Evolutionary conservation across 2,888 invertebrate genomes (phyloP).

Genomic region (Ichneumon xanthorius): DNA sequence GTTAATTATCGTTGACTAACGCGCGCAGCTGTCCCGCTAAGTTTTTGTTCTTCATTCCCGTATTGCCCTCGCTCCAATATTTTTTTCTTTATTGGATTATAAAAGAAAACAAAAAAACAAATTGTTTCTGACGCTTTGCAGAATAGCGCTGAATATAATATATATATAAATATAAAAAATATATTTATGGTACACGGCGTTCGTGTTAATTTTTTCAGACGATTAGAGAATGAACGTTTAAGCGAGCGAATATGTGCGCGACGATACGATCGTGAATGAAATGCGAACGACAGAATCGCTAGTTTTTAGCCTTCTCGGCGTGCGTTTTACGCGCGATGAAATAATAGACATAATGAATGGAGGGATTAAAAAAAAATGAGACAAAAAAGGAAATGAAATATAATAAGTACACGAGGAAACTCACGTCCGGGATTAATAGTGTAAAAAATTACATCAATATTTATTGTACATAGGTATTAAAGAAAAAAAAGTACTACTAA

Average conservation of each 20-base stretch:
- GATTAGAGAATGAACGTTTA: conserved; percentile 65
- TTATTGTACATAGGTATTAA: conserved; percentile 85
- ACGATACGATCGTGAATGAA: conserved; percentile 37
- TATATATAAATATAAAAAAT: conserved; percentile 68
- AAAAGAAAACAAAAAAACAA: background rate
- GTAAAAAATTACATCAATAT: conserved; percentile 84
- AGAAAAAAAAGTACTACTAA: conserved; percentile 82
- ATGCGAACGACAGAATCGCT: conserved; percentile 75
- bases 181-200: conserved; percentile 79
- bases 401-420: conserved; percentile 54
- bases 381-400: conserved; percentile 46
- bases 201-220: conserved; percentile 81
- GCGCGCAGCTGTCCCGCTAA: conserved; percentile 33
- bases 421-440: conserved; percentile 78
- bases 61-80: conserved; percentile 24
- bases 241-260: conserved; percentile 55
- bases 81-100: conserved; percentile 9
- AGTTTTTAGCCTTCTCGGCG: conserved; percentile 79
- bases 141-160: conserved; percentile 77
- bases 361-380: conserved; percentile 17
- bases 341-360: conserved; percentile 41
- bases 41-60: conserved; percentile 13
- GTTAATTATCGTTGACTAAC: conserved; percentile 52
- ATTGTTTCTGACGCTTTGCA: conserved; percentile 76
- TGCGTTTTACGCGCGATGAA: conserved; percentile 45